Base-by-base conservation (phyloP, 2,113 vertebrate species). In the Entomyzon cyanotis region DNA sequence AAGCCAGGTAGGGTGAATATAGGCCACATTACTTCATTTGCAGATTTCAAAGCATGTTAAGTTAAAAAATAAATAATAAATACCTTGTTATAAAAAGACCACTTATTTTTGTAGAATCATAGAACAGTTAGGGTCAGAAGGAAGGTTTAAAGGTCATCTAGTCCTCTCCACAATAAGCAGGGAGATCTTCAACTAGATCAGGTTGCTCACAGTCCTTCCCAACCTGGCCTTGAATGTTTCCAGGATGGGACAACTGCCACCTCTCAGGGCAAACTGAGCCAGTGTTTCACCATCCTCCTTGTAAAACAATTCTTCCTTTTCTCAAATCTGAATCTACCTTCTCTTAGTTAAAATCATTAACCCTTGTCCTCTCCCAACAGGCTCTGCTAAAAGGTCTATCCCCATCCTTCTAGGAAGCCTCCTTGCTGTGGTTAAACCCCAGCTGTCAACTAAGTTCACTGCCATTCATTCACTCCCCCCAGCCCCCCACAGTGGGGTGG, bases 371-470 rank as follows among this genome's bases (percentile, higher is more conserved):
- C 3, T 62, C 15, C 25, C 14, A 82, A 65, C 8, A 55, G n/a
- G 23, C 3, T n/a, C 31, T 70, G 46, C 9, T 59, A 37, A 76
- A 82, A 65, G 1, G 1, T 31, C 35, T 55, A 15, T 59, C 35
- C 27, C 7, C 8, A 49, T n/a, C 17, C 37, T 59, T 65, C 39
- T n/a, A 53, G 30, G 4, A 49, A 13, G 19, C 6, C 5, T 52
- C 10, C 2, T 5, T 15, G 18, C 11, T 0, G 0, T 47, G 53
- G 21, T 31, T 74, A 53, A 65, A 53, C 16, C 9, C 9, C 46
- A 68, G 46, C 42, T 68, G 53, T 20, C 28, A 89, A 53, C 28
- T 22, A 25, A 53, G 9, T 15, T n/a, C 60, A 68, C 0, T 60
- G 15, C 11, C 7, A 9, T 35, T 53, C 6, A 16, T 39, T 31